Evolutionary conservation across 2,113 vertebrate genomes (phyloP).

Genomic region (Trichomycterus rosablanca): DNA sequence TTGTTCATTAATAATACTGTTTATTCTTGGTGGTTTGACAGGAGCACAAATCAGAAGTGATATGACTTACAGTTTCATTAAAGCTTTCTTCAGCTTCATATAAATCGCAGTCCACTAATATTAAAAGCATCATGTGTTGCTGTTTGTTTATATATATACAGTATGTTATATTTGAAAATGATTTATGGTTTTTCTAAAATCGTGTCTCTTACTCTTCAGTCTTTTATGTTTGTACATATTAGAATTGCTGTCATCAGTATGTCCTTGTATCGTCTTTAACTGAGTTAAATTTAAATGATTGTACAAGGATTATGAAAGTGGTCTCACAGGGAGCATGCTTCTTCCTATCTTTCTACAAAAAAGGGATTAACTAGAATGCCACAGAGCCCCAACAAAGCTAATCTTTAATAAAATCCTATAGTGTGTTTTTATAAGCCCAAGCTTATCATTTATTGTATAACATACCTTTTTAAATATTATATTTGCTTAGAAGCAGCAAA

Average conservation of each 20-base stretch:
- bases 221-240: neutral
- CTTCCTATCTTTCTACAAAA: too few relatives aligned
- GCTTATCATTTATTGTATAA: too few relatives aligned
- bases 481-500: too few relatives aligned
- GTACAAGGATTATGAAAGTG: too few relatives aligned
- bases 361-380: too few relatives aligned
- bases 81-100: constrained; percentile 30
- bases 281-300: neutral
- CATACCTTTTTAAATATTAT: too few relatives aligned
- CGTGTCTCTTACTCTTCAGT: neutral
- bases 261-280: too few relatives aligned
- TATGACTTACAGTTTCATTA: constrained; percentile 48
- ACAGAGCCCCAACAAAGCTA: too few relatives aligned
- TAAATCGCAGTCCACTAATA: constrained; percentile 7
- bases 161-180: neutral
- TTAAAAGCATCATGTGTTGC: neutral
- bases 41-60: constrained; percentile 48
- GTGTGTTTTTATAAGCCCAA: too few relatives aligned
- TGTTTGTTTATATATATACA: neutral
- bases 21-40: constrained; percentile 41
- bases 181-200: neutral
- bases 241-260: neutral
- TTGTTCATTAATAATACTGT: constrained; percentile 12
- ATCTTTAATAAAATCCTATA: too few relatives aligned
- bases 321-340: too few relatives aligned